phyloP scores from a whole-genome alignment of 2,113 vertebrate genomes.

The Pipra filicauda region DNA sequence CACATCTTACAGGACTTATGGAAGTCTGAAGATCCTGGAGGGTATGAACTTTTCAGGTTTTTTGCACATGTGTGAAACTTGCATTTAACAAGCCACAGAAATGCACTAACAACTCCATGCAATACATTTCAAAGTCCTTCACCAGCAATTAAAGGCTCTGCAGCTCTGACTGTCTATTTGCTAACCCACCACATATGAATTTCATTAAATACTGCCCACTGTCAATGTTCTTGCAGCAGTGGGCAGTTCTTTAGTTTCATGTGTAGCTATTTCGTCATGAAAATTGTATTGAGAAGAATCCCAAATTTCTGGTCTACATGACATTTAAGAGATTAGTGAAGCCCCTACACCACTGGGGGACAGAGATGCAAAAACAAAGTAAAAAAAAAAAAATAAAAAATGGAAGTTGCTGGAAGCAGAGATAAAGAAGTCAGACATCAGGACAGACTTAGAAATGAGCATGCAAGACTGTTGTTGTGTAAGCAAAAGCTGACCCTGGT shows the following conservation, averaged over 20 bases:
- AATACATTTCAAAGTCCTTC: neutral
- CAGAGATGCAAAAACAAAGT: neutral
- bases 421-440: neutral
- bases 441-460: neutral
- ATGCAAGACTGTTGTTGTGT: neutral
- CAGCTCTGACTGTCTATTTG: neutral
- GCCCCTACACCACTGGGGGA: neutral
- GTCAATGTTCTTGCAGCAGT: neutral
- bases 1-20: neutral
- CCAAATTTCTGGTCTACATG: neutral
- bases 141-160: neutral
- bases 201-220: neutral
- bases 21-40: neutral
- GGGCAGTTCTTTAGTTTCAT: neutral
- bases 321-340: neutral
- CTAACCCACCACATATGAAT: neutral
- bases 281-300: neutral
- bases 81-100: neutral
- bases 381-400: neutral
- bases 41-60: neutral
- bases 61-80: neutral
- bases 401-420: neutral
- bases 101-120: neutral
- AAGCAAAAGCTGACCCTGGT: slow-evolving; percentile 2
- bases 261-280: neutral